Evolutionary conservation across 2,113 vertebrate species (phyloP).

Genomic region (Microcebus griseorufus): DNA sequence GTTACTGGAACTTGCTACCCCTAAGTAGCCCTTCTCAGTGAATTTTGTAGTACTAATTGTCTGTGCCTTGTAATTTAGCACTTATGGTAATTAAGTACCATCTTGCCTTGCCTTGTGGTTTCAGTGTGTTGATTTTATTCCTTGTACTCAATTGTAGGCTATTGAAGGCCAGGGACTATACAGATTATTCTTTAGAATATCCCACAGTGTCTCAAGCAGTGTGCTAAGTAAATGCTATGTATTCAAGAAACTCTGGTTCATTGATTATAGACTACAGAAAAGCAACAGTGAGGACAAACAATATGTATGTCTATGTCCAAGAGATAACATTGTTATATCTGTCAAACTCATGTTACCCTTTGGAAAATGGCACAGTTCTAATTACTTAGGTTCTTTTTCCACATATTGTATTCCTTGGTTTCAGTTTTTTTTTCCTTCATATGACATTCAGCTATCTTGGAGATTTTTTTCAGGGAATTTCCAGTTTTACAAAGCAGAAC

Average conservation of each 20-base stretch:
- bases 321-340: not conserved
- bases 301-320: not conserved
- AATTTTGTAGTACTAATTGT: not conserved
- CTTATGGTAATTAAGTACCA: not conserved
- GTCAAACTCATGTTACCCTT: not conserved
- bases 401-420: not conserved
- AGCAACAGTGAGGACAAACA: not conserved
- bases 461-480: constrained; percentile 71
- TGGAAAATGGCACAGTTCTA: not conserved
- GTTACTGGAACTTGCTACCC: not conserved
- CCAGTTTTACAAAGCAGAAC: constrained; percentile 57
- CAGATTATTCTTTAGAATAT: not conserved
- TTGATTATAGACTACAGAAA: constrained; percentile 2
- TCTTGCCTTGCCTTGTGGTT: not conserved
- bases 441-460: not conserved
- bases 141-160: not conserved
- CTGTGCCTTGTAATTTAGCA: not conserved
- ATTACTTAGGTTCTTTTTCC: not conserved
- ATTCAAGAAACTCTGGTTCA: not conserved
- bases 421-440: constrained; percentile 48
- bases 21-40: not conserved
- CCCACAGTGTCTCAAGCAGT: not conserved
- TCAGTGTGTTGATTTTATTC: not conserved
- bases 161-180: not conserved
- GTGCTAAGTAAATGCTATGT: not conserved